phyloP scores from a whole-genome alignment of 1,140 invertebrate genomes.

The Drosophila pruinosa region DNA sequence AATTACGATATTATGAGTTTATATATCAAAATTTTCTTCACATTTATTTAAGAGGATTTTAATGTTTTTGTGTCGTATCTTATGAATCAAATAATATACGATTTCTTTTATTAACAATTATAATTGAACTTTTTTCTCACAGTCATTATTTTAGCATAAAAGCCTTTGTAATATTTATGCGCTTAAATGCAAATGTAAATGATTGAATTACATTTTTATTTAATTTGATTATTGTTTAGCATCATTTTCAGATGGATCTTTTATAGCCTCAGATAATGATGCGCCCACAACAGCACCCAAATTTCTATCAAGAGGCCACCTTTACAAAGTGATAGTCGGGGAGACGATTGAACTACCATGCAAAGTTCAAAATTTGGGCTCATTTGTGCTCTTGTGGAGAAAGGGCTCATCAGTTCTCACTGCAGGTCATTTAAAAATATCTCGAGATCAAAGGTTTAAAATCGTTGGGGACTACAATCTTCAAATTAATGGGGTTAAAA shows the following conservation, averaged over 20 bases:
- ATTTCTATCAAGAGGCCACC: constrained; percentile 88
- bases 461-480: constrained; percentile 86
- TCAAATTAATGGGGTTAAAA: constrained; percentile 85
- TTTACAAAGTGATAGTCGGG: constrained; percentile 89
- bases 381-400: constrained; percentile 86
- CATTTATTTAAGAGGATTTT: no score
- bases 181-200: no score
- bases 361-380: constrained; percentile 89
- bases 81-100: no score
- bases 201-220: not conserved
- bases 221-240: constrained; percentile 16
- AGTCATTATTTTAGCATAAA: no score
- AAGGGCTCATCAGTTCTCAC: constrained; percentile 85
- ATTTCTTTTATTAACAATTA: no score
- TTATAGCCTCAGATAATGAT: constrained; percentile 62
- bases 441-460: constrained; percentile 85
- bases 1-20: no score
- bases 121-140: no score
- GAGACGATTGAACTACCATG: constrained; percentile 90
- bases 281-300: constrained; percentile 83
- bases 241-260: constrained; percentile 54
- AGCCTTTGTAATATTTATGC: no score
- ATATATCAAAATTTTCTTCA: no score
- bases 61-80: no score
- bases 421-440: constrained; percentile 86